Base-by-base conservation (phyloP, 2,888 invertebrate species). In the Megamerina dolium region DNA sequence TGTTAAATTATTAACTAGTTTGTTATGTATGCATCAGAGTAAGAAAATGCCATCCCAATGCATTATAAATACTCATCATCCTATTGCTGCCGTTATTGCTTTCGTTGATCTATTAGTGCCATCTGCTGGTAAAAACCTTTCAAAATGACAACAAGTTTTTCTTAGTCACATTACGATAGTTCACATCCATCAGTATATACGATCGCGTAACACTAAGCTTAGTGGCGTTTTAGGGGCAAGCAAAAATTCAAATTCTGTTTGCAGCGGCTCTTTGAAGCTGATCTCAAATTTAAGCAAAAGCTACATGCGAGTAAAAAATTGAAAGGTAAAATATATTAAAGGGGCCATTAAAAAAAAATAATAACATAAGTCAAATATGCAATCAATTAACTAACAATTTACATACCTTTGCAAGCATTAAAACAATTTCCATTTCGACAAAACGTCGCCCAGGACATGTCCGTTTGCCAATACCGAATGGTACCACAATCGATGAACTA, bases 381-480 rank as follows among this genome's bases (percentile, higher is more conserved):
- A n/a, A n/a, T n/a, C n/a, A n/a, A n/a, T n/a, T n/a, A n/a, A n/a
- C n/a, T n/a, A n/a, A n/a, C n/a, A n/a, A n/a, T n/a, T n/a, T n/a
- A n/a, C 60, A 52, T 56, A 85, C 85, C 78, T 84, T 83, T 18
- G 85, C 85, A 16, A 89, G 70, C 45, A 86, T 72, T 40, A 88
- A 73, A 48, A 85, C 81, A 14, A 89, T 72, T 54, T 85, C 84
- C 53, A 87, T 79, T 58, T 87, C 87, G 3, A 88, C 84, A 62
- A 89, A 87, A 46, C 88, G 75, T 69, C 87, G 87, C 35, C 90
- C 91, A 0, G 90, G 90, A 63, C 90, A 91, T 71, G 85, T 84
- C 34, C 90, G 75, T 39, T 81, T 77, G 1, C 90, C 90, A 26
- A 81, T 74, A 0, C 90, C 90, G 67, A 90, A 91, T 1, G 89